Evolutionary conservation across 2,888 invertebrate genomes (phyloP).

Genomic region (Poecilus cupreus): DNA sequence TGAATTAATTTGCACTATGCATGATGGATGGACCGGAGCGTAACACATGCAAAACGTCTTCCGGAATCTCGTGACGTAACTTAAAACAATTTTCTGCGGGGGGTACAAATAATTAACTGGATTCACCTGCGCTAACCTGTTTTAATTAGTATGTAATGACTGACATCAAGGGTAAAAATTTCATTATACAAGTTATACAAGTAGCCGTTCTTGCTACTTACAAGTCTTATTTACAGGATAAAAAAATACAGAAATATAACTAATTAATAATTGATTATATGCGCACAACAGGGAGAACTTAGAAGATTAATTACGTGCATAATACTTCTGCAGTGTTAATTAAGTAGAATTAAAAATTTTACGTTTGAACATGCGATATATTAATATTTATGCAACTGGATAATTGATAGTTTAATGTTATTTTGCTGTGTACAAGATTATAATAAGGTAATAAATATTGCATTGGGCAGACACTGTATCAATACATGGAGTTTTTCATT

Average conservation of each 20-base stretch:
- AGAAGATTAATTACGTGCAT: slow-evolving; percentile 1
- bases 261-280: slow-evolving; percentile 37
- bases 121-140: slow-evolving; percentile 16
- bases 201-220: too few species aligned
- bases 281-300: not conserved
- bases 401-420: slow-evolving; percentile 34
- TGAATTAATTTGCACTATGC: too few species aligned
- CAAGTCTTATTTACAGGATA: not conserved
- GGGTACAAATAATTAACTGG: slow-evolving; percentile 20
- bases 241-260: slow-evolving; percentile 11
- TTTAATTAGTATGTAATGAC: slow-evolving; percentile 23
- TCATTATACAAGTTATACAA: too few species aligned
- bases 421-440: slow-evolving; percentile 9
- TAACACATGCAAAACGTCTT: too few species aligned
- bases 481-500: not conserved
- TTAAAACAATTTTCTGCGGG: slow-evolving; percentile 23
- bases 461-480: not conserved
- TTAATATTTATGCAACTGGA: slow-evolving; percentile 8
- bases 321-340: slow-evolving; percentile 10
- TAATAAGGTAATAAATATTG: slow-evolving; percentile 17
- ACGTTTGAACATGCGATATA: not conserved
- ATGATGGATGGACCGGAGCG: too few species aligned
- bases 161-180: not conserved
- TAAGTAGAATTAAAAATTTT: slow-evolving; percentile 30
- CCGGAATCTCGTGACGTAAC: slow-evolving; percentile 6